A percentile compares a stretch with the other conserved stretches of the same genome.
Conservation (phyloP, 92 coral and sea anemone species). For the Zoanthus sansibaricus region DNA sequence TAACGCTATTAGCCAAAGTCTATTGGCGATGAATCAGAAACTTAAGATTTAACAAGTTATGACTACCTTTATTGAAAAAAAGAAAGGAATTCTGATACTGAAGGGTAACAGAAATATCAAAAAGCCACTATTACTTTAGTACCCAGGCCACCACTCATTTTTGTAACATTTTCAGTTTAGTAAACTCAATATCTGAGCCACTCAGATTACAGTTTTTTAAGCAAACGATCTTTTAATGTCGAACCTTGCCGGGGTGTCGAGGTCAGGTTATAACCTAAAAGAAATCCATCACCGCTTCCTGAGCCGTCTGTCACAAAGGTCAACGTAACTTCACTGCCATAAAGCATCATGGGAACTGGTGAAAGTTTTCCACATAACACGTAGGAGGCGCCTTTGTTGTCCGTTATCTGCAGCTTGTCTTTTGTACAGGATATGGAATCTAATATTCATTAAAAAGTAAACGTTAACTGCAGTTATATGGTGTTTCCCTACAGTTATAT, state of each 20-base stretch:
- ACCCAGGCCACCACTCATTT: too few species aligned
- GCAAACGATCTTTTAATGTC: background rate
- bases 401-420: conserved; percentile 38
- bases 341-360: conserved; percentile 14
- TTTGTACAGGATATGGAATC: conserved; percentile 32
- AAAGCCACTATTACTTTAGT: too few species aligned
- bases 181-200: too few species aligned
- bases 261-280: conserved; percentile 31
- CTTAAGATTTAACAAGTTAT: too few species aligned
- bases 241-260: conserved; percentile 14
- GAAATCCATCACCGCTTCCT: conserved; percentile 18
- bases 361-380: conserved; percentile 21
- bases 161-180: too few species aligned
- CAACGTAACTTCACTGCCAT: conserved; percentile 21
- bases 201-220: background rate
- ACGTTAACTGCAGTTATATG: background rate
- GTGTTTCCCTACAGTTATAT: background rate
- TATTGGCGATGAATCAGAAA: too few species aligned
- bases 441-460: background rate
- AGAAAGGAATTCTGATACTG: too few species aligned
- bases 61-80: too few species aligned
- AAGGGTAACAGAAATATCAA: too few species aligned
- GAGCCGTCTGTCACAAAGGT: conserved; percentile 16
- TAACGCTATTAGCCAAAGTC: too few species aligned
- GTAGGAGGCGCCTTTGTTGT: conserved; percentile 24